These are phyloP conservation scores for Dinomys branickii DNA, from an alignment of 2,113 vertebrate species.

Conservation along the genomic window DNA sequence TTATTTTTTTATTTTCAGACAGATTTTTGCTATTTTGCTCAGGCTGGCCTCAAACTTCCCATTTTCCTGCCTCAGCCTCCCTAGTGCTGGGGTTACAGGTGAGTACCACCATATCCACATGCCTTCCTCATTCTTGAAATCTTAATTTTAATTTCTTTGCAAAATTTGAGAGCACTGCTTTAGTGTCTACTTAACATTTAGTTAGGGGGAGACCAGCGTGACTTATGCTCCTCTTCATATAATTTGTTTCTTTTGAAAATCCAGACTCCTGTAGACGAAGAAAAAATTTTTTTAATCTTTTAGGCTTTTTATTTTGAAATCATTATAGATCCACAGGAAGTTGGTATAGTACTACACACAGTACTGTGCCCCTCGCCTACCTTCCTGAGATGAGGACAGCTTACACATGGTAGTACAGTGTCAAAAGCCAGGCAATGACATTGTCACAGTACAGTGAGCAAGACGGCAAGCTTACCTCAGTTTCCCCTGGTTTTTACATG, in stretches of 20 bases:
- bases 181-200: background rate
- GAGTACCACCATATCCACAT: background rate
- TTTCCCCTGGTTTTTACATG: background rate
- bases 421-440: background rate
- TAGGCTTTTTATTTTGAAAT: background rate
- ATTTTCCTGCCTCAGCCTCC: background rate
- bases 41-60: background rate
- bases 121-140: background rate
- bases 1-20: background rate
- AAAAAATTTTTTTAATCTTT: background rate
- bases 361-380: accelerated
- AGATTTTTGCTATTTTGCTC: background rate
- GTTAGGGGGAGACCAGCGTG: background rate
- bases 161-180: background rate
- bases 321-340: background rate
- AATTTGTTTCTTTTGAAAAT: background rate
- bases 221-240: background rate
- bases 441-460: too few species aligned
- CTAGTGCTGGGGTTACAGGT: background rate
- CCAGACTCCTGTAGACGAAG: background rate
- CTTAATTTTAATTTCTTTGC: background rate
- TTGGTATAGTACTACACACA: background rate
- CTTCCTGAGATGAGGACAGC: background rate
- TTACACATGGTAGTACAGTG: accelerated
- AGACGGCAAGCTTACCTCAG: background rate